A percentile compares a stretch with the other conserved stretches of the same genome.
phyloP scores from a whole-genome alignment of 2,113 vertebrate species.

The Picathartes gymnocephalus region DNA sequence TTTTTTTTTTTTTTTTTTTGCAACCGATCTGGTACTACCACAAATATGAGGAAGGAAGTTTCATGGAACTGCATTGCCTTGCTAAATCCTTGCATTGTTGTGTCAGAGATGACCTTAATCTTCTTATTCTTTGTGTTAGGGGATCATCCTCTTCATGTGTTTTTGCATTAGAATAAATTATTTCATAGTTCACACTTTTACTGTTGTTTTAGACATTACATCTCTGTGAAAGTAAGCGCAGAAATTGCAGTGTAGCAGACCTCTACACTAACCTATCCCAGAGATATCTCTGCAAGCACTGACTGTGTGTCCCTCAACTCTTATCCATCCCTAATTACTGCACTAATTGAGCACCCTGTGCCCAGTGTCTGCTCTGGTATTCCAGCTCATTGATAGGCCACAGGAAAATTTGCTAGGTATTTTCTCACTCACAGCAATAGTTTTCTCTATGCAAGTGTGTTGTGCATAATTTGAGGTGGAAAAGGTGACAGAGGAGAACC shows the following conservation, averaged over 20 bases:
- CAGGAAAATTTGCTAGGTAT: neutral
- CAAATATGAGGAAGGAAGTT: neutral
- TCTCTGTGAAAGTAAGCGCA: neutral
- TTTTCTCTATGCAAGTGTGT: neutral
- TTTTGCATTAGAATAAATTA: neutral
- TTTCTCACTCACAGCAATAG: neutral
- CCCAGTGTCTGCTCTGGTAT: neutral
- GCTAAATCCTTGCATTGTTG: neutral
- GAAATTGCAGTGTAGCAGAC: neutral
- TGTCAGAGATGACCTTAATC: neutral
- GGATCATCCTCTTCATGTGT: neutral
- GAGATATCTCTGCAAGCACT: neutral
- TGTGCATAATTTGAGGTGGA: neutral
- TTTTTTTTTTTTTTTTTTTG: neutral
- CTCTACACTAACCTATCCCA: neutral
- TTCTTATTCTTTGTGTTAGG: neutral
- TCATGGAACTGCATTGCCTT: neutral
- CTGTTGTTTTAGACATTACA: neutral
- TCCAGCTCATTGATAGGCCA: neutral
- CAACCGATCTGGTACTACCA: rapidly evolving
- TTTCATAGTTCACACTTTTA: neutral
- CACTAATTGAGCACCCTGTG: neutral
- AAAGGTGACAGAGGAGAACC: neutral
- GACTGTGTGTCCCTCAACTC: neutral
- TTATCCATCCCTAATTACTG: neutral